These are phyloP conservation scores for Scolopax bukidnonensis DNA, from an alignment of 2,797 vertebrate species.

Conservation along the genomic window DNA sequence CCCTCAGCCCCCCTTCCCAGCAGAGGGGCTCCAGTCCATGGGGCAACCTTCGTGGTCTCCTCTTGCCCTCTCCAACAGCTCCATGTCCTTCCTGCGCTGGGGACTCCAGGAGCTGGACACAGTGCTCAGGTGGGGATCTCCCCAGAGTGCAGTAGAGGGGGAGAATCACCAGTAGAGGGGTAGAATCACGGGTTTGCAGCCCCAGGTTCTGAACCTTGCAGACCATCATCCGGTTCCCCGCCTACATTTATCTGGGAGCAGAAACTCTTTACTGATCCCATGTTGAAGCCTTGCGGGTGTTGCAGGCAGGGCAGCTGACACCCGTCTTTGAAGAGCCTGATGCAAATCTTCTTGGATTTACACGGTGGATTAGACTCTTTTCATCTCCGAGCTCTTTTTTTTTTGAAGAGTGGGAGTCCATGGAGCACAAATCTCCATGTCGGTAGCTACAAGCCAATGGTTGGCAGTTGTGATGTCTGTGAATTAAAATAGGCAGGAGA, in stretches of 20 bases:
- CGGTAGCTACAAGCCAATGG: neutral
- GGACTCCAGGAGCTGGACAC: too few species aligned
- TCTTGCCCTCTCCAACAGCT: too few species aligned
- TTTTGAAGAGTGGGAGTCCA: neutral
- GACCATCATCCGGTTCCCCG: neutral
- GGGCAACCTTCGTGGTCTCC: too few species aligned
- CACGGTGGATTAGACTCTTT: neutral
- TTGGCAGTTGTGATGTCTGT: neutral
- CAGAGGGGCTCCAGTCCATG: too few species aligned
- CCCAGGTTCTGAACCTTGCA: neutral
- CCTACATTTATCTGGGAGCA: fast-evolving
- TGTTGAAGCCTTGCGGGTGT: neutral
- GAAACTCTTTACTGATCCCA: neutral
- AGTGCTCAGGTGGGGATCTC: too few species aligned
- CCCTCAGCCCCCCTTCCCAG: too few species aligned
- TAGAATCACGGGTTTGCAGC: neutral
- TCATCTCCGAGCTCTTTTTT: neutral
- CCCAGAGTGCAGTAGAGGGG: too few species aligned
- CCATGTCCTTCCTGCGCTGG: too few species aligned
- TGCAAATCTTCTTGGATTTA: neutral
- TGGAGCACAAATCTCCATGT: neutral
- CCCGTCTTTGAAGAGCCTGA: neutral
- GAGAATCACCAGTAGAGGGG: too few species aligned
- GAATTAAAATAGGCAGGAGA: neutral
- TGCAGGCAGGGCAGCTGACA: neutral